Evolutionary conservation across 2,113 vertebrate genomes (phyloP), one percentile per base, ranked within the genome.

Genomic region (Circaetus gallicus): DNA sequence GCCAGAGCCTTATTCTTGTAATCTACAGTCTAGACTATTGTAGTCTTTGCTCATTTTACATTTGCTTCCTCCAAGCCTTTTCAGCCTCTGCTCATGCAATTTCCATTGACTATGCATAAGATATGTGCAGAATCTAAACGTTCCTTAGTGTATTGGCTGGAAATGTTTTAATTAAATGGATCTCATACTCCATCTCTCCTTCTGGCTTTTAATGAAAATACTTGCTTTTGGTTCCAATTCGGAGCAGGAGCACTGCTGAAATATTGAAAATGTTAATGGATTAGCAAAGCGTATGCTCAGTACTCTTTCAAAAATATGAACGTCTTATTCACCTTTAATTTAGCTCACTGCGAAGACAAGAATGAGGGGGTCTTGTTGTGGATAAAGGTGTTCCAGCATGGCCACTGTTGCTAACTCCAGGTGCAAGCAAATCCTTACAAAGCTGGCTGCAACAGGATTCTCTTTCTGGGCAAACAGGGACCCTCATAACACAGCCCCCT

Each of bases 131-230:
- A 94, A 88, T 82, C 78, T 61, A 77, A 90, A 91, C 1, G 53
- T 82, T 91, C 78, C 92, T 93, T 52, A 53, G 93, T 0, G 4
- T 76, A 88, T 61, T 91, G 93, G 36, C 73, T 95, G 84, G 78
- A 91, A 96, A 87, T 61, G 73, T 65, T 94, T 85, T 90, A 85
- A 90, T 93, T 93, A 87, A 96, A 91, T 94, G 36, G 65, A 63
- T 82, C 61, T 85, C 84, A 22, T 73, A 22, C 34, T 87, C 61
- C 32, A 32, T 92, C 59, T 92, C 82, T 84, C 52, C 49, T 85
- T 63, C 59, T 85, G 86, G 62, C 73, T 95, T 91, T 90, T 76
- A 93, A 94, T 95, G 93, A 91, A 90, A 95, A 87, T 8, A 67
- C 61, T 82, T 85, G 45, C 31, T 87, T 95, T 96, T 72, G 40